A percentile compares a stretch with the other conserved stretches of the same genome.
Conservation (phyloP, 2,113 vertebrate genomes). For the human region DNA sequence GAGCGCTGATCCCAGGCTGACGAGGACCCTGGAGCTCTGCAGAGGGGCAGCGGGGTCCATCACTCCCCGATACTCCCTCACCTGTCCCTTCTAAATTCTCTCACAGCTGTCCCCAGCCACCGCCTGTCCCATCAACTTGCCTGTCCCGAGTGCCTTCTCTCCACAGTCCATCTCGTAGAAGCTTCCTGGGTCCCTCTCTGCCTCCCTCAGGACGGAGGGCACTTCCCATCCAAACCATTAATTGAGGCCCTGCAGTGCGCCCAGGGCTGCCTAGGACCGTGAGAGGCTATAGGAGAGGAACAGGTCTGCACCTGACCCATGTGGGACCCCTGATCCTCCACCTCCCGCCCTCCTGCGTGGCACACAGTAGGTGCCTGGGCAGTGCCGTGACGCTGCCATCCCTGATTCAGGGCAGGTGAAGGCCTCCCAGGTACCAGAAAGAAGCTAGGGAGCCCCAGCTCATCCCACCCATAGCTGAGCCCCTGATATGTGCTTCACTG, state of each 20-base stretch:
- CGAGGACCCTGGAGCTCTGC: background rate
- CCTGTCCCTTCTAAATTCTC: background rate
- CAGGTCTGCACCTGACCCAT: background rate
- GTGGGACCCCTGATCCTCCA: too few species aligned
- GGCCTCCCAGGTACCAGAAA: background rate
- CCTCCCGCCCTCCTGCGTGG: background rate
- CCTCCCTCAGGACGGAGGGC: background rate
- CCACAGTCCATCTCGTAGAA: too few species aligned
- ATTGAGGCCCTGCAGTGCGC: background rate
- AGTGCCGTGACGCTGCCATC: accelerated
- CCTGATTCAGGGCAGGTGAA: background rate
- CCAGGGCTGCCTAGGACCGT: background rate
- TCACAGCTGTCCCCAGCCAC: background rate
- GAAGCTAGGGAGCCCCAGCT: accelerated
- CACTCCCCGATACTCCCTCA: background rate
- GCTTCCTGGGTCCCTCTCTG: background rate
- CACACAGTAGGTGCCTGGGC: background rate
- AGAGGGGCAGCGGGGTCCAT: too few species aligned
- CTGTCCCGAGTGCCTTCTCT: background rate
- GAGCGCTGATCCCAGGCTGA: background rate
- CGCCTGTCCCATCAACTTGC: background rate
- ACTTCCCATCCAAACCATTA: background rate
- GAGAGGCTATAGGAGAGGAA: background rate
- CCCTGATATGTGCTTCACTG: accelerated
- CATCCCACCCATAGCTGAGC: accelerated